phyloP scores from a whole-genome alignment of 1,140 invertebrate genomes.

The Himalopsyche phryganea region DNA sequence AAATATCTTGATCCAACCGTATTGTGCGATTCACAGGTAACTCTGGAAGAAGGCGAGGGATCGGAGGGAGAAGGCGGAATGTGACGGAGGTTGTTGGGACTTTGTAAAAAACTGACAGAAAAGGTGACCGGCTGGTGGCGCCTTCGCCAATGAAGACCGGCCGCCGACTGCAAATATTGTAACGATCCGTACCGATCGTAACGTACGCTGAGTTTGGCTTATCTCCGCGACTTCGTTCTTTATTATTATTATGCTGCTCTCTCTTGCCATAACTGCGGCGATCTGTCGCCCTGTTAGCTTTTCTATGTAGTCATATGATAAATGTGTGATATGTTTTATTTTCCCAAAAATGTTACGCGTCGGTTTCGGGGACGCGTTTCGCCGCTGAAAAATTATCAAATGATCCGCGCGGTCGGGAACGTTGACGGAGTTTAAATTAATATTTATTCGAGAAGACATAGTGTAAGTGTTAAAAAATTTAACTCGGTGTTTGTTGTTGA shows the following conservation, averaged over 20 bases:
- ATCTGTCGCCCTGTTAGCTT: slow-evolving; percentile 21
- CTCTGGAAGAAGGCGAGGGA: slow-evolving; percentile 74
- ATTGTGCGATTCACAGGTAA: slow-evolving; percentile 63
- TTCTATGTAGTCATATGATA: slow-evolving; percentile 33
- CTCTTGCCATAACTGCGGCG: slow-evolving; percentile 28
- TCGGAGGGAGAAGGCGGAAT: slow-evolving; percentile 69
- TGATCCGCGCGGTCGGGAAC: not conserved
- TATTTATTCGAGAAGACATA: slow-evolving; percentile 31
- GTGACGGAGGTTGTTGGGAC: slow-evolving; percentile 83
- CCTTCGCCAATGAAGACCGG: slow-evolving; percentile 57
- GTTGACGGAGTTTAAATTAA: slow-evolving; percentile 10
- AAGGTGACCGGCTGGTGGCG: slow-evolving; percentile 79
- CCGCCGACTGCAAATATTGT: no score
- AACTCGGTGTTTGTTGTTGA: slow-evolving; percentile 34
- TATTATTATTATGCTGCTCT: slow-evolving; percentile 32
- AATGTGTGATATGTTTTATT: slow-evolving; percentile 31
- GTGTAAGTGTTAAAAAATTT: slow-evolving; percentile 30
- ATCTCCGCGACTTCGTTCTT: slow-evolving; percentile 20
- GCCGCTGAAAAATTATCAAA: slow-evolving; percentile 14
- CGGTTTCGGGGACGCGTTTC: no score
- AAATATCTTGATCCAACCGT: no score
- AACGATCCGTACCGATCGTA: slow-evolving; percentile 12
- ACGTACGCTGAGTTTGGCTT: slow-evolving; percentile 25
- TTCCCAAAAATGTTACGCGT: no score
- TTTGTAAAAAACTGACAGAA: slow-evolving; percentile 80